Evolutionary conservation across 2,797 vertebrate species (phyloP).

Genomic region (Rhabdomys pumilio): DNA sequence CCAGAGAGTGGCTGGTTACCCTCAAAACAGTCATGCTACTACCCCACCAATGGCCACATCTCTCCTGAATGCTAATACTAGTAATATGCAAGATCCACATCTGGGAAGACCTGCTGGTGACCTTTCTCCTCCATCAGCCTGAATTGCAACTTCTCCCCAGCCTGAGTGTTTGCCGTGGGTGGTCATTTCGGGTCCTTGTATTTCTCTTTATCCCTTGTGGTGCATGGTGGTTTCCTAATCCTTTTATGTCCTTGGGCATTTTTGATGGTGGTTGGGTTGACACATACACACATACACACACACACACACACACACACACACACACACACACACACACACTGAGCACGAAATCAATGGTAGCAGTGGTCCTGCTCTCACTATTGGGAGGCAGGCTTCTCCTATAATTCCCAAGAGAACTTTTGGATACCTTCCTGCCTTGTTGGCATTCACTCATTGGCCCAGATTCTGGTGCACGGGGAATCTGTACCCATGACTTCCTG

Average conservation of each 20-base stretch:
- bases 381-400: neutral
- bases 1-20: neutral
- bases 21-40: neutral
- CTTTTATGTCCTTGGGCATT: neutral
- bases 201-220: neutral
- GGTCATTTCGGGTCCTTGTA: neutral
- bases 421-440: neutral
- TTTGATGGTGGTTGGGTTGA: neutral
- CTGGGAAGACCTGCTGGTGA: neutral
- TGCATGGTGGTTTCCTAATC: neutral
- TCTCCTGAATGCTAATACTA: neutral
- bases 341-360: neutral
- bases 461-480: neutral
- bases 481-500: neutral
- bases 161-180: neutral
- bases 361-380: neutral
- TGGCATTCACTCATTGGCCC: neutral
- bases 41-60: neutral
- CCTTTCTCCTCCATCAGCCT: too few relatives aligned
- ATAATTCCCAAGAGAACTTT: neutral
- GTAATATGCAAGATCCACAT: neutral
- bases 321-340: neutral
- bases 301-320: neutral
- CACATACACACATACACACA: fast-evolving
- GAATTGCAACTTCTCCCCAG: neutral